Evolutionary conservation across 2,113 vertebrate species (phyloP).

Genomic region (Orcinus orca): DNA sequence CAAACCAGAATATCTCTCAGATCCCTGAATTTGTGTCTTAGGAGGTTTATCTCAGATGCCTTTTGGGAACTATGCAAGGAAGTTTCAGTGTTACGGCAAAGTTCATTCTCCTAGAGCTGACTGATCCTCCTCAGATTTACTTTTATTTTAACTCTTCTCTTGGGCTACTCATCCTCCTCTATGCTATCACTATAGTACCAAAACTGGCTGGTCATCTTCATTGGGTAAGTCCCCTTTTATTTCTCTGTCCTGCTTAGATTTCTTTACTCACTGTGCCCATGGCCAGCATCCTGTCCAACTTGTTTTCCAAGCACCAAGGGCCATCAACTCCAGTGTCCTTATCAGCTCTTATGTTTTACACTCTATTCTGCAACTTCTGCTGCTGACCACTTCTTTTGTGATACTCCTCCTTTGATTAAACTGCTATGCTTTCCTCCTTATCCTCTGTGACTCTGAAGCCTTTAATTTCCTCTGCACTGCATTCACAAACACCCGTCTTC

Average conservation of each 20-base stretch:
- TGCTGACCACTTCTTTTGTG: not conserved
- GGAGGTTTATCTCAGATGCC: not conserved
- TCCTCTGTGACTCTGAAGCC: not conserved
- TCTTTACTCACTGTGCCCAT: not conserved
- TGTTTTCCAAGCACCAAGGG: not conserved
- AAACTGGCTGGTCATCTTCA: not conserved
- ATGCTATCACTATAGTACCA: not conserved
- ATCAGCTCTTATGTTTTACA: not conserved
- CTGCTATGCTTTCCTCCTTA: not conserved
- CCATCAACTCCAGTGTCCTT: not conserved
- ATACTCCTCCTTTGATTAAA: not conserved
- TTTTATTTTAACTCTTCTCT: not conserved
- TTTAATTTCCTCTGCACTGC: not conserved
- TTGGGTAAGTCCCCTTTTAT: not conserved
- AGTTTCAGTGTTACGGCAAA: not conserved
- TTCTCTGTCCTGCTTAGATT: not conserved
- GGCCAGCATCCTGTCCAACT: not conserved
- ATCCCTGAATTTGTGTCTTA: not conserved
- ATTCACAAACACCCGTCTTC: not conserved
- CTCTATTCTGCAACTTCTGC: not conserved
- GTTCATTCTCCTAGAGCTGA: not conserved
- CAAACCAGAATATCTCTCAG: not conserved
- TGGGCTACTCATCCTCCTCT: not conserved
- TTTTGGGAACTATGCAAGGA: not conserved
- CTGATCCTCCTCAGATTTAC: not conserved